These are phyloP conservation scores for Corbicula japonica DNA, from an alignment of 2,888 invertebrate genomes.

Conservation along the genomic window DNA sequence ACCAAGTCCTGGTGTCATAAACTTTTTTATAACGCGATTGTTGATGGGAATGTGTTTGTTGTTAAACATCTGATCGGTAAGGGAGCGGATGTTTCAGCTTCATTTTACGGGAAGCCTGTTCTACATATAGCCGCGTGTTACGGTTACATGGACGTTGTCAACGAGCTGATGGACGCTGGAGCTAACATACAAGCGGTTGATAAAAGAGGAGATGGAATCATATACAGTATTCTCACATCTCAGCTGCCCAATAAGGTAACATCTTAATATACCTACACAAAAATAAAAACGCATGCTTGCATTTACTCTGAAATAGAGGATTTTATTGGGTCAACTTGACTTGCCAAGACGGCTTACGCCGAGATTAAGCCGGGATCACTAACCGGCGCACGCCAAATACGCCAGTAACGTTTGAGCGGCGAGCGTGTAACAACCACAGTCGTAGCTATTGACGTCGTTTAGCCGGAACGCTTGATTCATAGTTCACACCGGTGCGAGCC, in stretches of 20 bases:
- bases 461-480: too few relatives aligned
- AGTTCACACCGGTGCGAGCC: too few relatives aligned
- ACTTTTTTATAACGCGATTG: conserved; percentile 62
- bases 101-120: conserved; percentile 63
- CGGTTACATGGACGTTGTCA: conserved; percentile 53
- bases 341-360: too few relatives aligned
- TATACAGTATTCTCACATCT: conserved; percentile 56
- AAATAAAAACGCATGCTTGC: too few relatives aligned
- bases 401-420: too few relatives aligned
- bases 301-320: too few relatives aligned
- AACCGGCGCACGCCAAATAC: too few relatives aligned
- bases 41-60: conserved; percentile 39
- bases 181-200: conserved; percentile 52
- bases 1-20: conserved; percentile 53
- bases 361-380: too few relatives aligned
- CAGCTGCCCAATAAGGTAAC: conserved; percentile 56
- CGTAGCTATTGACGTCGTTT: too few relatives aligned
- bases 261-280: too few relatives aligned
- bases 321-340: too few relatives aligned
- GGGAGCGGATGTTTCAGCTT: conserved; percentile 59
- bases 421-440: too few relatives aligned
- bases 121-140: conserved; percentile 58
- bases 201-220: conserved; percentile 48
- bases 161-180: conserved; percentile 53
- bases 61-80: conserved; percentile 43